Percentiles rank a stretch among this genome's conserved stretches.
Evolutionary conservation across 2,888 invertebrate genomes (phyloP).

Genomic region (Dorcus parallelipipedus): DNA sequence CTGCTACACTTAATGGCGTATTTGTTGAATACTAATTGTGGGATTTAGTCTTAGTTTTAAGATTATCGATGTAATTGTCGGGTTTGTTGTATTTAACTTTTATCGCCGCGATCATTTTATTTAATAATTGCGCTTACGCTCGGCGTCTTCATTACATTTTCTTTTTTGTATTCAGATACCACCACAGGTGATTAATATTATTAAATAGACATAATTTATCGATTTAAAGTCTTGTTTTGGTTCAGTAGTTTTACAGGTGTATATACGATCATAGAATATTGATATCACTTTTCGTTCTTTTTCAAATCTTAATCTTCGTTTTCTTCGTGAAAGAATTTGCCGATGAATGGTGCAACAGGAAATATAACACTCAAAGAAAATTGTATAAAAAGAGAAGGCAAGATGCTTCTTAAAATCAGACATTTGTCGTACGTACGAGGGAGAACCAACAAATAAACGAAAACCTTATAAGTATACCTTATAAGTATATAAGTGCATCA

Average conservation of each 20-base stretch:
- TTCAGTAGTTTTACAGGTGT: not conserved
- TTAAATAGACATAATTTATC: slow-evolving; percentile 20
- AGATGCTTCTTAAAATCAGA: no score
- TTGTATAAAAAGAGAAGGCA: no score
- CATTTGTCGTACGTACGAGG: no score
- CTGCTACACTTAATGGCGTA: slow-evolving; percentile 36
- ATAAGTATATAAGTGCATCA: no score
- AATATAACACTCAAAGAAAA: no score
- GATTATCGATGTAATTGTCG: slow-evolving; percentile 19
- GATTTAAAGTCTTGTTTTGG: slow-evolving; percentile 11
- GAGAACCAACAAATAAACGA: no score
- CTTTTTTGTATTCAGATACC: slow-evolving; percentile 10
- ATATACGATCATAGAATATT: no score
- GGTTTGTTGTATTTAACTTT: slow-evolving; percentile 16
- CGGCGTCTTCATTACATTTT: slow-evolving; percentile 17
- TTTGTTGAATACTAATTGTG: slow-evolving; percentile 39
- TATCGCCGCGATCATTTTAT: slow-evolving; percentile 16
- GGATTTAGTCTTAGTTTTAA: slow-evolving; percentile 23
- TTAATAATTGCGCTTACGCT: slow-evolving; percentile 16
- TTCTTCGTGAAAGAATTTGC: no score
- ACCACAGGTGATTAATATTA: slow-evolving; percentile 15
- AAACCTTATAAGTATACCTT: no score
- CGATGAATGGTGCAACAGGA: no score
- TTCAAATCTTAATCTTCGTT: no score
- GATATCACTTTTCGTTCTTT: no score